Base-by-base conservation (phyloP, 2,113 vertebrate genomes). In the Sceloporus undulatus region DNA sequence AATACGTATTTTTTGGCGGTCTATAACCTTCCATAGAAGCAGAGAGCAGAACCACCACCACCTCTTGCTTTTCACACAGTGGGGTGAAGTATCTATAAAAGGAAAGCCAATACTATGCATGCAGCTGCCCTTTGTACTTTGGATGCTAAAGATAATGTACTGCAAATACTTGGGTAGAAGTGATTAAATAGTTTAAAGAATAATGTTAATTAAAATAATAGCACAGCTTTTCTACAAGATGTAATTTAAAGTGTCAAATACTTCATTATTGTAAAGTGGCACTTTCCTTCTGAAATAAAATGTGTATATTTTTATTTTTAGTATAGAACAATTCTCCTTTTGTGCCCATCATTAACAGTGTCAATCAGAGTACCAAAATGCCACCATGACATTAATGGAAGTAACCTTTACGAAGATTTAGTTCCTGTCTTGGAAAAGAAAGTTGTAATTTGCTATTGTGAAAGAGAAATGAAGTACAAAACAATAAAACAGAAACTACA, bases 261-360 rank as follows among this genome's bases (percentile, higher is more conserved):
- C 0, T 0, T 25, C 23, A 79, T 81, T 90, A 81, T 81, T 14
- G 19, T 81, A 87, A 23, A 8, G 74, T 0, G 73, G 1, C 5
- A 84, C 84, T 92, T 82, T 6, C 62, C 87, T 54, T 65, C 18
- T 62, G 59, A 62, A 84, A 19, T 48, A 91, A 71, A 71, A 71
- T n/a, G 68, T 71, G 56, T 52, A 25, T 70, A 40, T 0, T 70
- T 74, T 4, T 82, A 27, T 9, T 71, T 1, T 73, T 81, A n/a
- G 11, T 25, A n/a, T 71, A 29, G 68, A 25, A 27, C 11, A n/a
- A 71, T 62, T 62, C 11, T 62, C 59, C 59, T 62, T 62, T 62
- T 62, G 59, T 62, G 56, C 56, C 59, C 59, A 62, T 62, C 27
- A 29, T 71, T 10, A 29, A 71, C 11, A 71, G 68, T 71, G 68